Evolutionary conservation across 2,797 vertebrate species (phyloP), one percentile per base, ranked within the genome.

Genomic region (Coccyzus lansbergi): DNA sequence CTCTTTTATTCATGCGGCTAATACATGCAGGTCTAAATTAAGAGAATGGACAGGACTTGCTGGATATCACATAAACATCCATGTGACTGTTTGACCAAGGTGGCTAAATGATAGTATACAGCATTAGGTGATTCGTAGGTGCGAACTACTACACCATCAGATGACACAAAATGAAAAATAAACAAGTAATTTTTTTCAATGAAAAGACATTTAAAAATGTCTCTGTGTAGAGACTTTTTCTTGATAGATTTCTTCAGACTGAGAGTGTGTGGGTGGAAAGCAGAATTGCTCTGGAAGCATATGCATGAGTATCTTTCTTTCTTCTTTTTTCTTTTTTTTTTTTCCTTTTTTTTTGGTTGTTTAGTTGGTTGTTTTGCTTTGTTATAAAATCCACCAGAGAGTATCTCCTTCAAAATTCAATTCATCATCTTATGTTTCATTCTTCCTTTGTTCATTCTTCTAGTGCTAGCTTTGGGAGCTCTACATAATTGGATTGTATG

Each of bases 391-490:
- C 22, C 81, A 72, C 67, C 15, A 65, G 86, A 76, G 69, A 86
- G 24, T 72, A 74, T 72, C 38, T 20, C 86, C 42, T 65, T 77
- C 67, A 84, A 92, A 94, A 93, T 90, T 92, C 64, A 87, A 67
- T 92, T 94, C 20, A 86, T 94, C 86, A 92, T 86, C 78, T 65
- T 89, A 75, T 48, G 46, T 48, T 21, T 48, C 22, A 48, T 48
- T 48, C 46, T 48, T 22, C 22, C 46, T 48, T 48, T 48, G 46
- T 48, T 48, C 46, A 48, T 48, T 48, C 46, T 48, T 48, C n/a
- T 84, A 84, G 56, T 82, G 60, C 92, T 92, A 92, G 59, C 75
- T 96, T 83, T 89, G 91, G 68, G 83, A 94, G 5, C 8, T 80
- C 52, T 83, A 46, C 44, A n/a, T 83, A 86, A 91, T 85, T 93